Conservation (phyloP, 2,797 vertebrate genomes). For the Amazona ochrocephala region DNA sequence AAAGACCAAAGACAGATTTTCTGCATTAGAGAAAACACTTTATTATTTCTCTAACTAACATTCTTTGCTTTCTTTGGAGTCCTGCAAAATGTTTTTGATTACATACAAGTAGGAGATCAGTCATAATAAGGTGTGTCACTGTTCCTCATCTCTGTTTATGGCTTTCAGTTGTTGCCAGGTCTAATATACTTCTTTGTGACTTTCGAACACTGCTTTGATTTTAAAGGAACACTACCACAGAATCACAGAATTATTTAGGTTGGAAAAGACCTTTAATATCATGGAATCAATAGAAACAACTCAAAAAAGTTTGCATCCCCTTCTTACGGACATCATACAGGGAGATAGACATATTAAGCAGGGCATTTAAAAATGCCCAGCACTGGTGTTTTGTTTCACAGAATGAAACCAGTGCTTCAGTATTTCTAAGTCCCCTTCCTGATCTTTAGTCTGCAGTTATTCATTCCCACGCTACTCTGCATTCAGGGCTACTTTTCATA, state of each 20-base stretch:
- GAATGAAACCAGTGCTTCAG: neutral
- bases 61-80: constrained; percentile 39
- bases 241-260: neutral
- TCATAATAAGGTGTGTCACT: constrained; percentile 19
- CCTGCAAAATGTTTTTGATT: constrained; percentile 22
- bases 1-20: constrained; percentile 12
- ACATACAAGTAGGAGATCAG: constrained; percentile 15
- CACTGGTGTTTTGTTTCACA: neutral
- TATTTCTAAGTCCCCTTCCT: neutral
- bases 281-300: neutral
- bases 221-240: neutral
- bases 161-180: neutral
- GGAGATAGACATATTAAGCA: neutral
- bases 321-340: neutral
- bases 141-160: neutral
- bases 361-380: neutral
- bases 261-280: neutral
- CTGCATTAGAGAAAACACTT: constrained; percentile 35
- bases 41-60: constrained; percentile 50
- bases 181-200: neutral
- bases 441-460: neutral
- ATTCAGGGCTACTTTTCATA: neutral
- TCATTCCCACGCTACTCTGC: neutral
- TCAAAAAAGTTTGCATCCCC: neutral
- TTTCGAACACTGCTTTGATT: neutral